Conservation (phyloP, 2,888 invertebrate species). For the Lamellibrachia columna region DNA sequence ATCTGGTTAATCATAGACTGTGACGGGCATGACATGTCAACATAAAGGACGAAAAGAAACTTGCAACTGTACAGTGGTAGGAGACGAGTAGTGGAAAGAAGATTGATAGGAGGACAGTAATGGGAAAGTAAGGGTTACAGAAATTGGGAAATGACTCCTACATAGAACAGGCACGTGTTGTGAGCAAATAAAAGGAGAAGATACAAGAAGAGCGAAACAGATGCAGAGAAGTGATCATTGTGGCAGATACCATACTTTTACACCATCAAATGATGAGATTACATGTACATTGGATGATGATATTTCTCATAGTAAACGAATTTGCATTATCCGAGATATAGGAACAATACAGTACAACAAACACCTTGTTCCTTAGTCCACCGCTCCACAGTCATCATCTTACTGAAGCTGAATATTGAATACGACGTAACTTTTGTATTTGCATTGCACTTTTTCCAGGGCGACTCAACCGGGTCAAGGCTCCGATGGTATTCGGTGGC, state of each 20-base stretch:
- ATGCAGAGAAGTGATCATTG: neutral
- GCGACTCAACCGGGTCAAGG: constrained; percentile 20
- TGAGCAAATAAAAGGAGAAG: neutral
- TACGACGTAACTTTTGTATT: neutral
- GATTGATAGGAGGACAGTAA: neutral
- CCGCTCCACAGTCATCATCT: neutral
- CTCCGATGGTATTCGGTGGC: constrained; percentile 17
- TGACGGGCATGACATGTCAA: neutral
- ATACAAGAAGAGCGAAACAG: neutral
- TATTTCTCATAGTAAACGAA: neutral
- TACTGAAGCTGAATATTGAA: neutral
- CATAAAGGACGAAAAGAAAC: neutral
- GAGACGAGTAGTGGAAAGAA: neutral
- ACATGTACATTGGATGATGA: neutral
- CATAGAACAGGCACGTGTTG: neutral
- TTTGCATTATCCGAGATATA: neutral
- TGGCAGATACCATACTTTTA: too few species aligned
- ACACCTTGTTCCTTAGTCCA: neutral
- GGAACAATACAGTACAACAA: neutral
- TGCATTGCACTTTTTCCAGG: neutral
- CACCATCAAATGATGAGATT: too few species aligned
- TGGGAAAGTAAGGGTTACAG: neutral
- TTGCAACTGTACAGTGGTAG: neutral
- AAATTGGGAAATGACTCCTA: neutral
- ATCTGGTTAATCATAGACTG: neutral